Evolutionary conservation across 2,888 invertebrate species (phyloP).

Genomic region (Carcina quercana): DNA sequence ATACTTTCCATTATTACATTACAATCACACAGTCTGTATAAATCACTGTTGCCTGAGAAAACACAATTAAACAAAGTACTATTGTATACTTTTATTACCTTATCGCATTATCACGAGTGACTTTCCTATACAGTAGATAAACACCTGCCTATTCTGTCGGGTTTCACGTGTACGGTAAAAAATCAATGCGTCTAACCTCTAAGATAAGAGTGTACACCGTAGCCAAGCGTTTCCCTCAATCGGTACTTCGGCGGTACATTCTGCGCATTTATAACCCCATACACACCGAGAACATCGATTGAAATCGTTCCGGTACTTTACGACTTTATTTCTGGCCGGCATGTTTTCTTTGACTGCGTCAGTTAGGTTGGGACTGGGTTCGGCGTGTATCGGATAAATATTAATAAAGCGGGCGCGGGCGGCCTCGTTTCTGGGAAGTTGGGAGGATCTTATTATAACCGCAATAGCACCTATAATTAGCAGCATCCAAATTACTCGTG

Average conservation of each 20-base stretch:
- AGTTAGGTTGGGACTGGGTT: conserved; percentile 62
- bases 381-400: conserved; percentile 71
- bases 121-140: too few species aligned
- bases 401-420: conserved; percentile 68
- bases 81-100: too few species aligned
- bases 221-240: conserved; percentile 45
- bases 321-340: conserved; percentile 69
- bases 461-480: conserved; percentile 74
- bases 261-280: conserved; percentile 58
- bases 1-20: too few species aligned
- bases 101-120: too few species aligned
- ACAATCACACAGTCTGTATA: too few species aligned
- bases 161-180: conserved; percentile 32
- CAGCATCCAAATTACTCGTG: conserved; percentile 66
- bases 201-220: too few species aligned
- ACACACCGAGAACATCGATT: conserved; percentile 63
- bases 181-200: conserved; percentile 28
- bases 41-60: too few species aligned
- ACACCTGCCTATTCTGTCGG: too few species aligned
- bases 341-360: conserved; percentile 72
- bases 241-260: conserved; percentile 47
- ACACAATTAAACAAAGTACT: too few species aligned
- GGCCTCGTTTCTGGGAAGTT: conserved; percentile 73
- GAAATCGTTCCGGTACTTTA: conserved; percentile 69
- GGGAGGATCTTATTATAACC: conserved; percentile 74